Evolutionary conservation across 2,888 invertebrate genomes (phyloP).

Genomic region (Eilema caniola): DNA sequence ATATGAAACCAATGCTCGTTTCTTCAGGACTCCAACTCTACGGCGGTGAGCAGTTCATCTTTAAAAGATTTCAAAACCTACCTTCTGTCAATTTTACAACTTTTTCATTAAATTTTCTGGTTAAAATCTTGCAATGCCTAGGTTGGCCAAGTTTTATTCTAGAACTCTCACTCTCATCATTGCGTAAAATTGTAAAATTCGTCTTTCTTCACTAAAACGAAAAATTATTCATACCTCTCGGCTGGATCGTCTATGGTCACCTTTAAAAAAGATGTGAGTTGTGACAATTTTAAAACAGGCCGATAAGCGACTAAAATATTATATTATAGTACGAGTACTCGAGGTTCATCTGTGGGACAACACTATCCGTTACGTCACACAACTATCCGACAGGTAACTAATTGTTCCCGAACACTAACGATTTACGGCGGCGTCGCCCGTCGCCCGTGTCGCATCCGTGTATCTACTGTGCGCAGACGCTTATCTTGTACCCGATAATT

Average conservation of each 20-base stretch:
- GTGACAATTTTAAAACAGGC: slow-evolving; percentile 24
- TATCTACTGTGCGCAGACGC: slow-evolving; percentile 40
- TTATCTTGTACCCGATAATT: slow-evolving; percentile 49
- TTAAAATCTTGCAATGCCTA: no score
- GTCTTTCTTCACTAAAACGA: neutral
- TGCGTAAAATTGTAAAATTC: no score
- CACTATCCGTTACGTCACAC: slow-evolving; percentile 28
- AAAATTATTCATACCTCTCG: no score
- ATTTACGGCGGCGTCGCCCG: slow-evolving; percentile 37
- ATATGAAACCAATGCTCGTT: no score
- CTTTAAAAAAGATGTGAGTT: slow-evolving; percentile 10
- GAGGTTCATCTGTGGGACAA: slow-evolving; percentile 25
- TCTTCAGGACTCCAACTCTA: no score
- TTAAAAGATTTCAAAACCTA: no score
- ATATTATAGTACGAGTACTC: slow-evolving; percentile 29
- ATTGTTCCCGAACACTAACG: slow-evolving; percentile 43
- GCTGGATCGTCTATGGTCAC: slow-evolving; percentile 8
- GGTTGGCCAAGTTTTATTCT: no score
- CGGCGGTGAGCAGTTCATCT: no score
- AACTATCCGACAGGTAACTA: slow-evolving; percentile 43
- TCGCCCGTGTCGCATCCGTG: slow-evolving; percentile 20
- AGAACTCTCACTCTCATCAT: no score
- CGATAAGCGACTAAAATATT: slow-evolving; percentile 30
- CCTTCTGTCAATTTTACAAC: no score
- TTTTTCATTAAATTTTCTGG: no score